Evolutionary conservation across 2,797 vertebrate genomes (phyloP), one percentile per base, ranked within the genome.

Genomic region (Vespertilio murinus): DNA sequence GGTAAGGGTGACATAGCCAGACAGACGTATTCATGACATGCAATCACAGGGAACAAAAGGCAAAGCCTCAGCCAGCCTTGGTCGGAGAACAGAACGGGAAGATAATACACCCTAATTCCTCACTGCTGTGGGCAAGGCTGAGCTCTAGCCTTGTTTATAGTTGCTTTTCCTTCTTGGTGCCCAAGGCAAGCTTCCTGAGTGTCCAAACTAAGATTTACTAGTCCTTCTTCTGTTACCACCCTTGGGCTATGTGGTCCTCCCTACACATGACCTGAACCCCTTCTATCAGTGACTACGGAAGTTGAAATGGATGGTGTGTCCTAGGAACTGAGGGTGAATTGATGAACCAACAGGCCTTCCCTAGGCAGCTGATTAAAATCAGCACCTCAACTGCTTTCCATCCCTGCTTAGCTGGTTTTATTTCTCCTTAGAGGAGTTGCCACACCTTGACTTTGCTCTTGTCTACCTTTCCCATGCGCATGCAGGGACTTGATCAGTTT

Each of bases 121-220:
- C 78, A 70, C 35, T 45, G 61, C 75, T 33, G 17, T n/a, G 35
- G 86, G 49, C 49, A 33, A 49, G 18, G 61, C 81, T 35, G 22
- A 84, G 78, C 28, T 81, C 61, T 38, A 38, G 33, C 82, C 93
- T 79, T 91, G 91, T 59, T 95, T 89, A 69, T 4, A 45, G 42
- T 16, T 67, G 56, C 5, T 61, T 61, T 86, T 73, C 47, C 49
- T 79, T 90, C 35, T 84, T 45, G 56, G 56, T 64, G 73, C 56
- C 28, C 56, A 22, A 54, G 77, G 71, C 71, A 93, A 90, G 85
- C 54, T 74, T 33, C 22, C n/a, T 45, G 70, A 80, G 47, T 38
- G 47, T 40, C 59, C 56, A 82, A 35, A 67, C 33, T 71, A 64
- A 91, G 83, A 87, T 69, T 90, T 86, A 64, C 67, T 8, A 56